phyloP scores from a whole-genome alignment of 2,797 vertebrate species.

The Scomberomorus guttatus region DNA sequence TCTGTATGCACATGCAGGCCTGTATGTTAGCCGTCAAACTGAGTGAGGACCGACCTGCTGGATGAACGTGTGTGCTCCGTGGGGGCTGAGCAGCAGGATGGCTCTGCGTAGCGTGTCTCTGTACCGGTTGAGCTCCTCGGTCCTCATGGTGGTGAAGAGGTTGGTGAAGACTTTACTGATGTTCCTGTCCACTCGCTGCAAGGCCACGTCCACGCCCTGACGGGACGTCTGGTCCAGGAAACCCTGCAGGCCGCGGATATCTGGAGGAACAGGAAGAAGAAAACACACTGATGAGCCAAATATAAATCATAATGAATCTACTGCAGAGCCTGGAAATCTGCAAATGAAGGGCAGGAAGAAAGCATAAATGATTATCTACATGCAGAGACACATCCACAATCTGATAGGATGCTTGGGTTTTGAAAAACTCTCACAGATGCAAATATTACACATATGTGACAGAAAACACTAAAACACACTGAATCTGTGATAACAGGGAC shows the following conservation, averaged over 20 bases:
- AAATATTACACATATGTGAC: background rate
- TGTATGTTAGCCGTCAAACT: accelerated
- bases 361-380: background rate
- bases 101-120: conserved; percentile 94
- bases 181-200: conserved; percentile 96
- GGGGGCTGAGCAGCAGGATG: conserved; percentile 94
- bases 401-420: background rate
- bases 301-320: too few relatives aligned
- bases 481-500: too few relatives aligned
- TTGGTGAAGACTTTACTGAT: conserved; percentile 95
- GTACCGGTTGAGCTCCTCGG: conserved; percentile 96
- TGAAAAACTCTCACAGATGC: background rate
- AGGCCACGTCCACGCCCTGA: conserved; percentile 93
- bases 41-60: conserved; percentile 87
- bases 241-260: conserved; percentile 95
- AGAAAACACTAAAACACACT: too few relatives aligned
- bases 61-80: conserved; percentile 94
- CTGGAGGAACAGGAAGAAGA: conserved; percentile 72
- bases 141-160: conserved; percentile 97
- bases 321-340: background rate
- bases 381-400: background rate
- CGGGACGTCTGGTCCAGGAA: conserved; percentile 96
- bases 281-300: background rate
- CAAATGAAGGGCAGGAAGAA: background rate
- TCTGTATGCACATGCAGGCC: background rate